A percentile compares a stretch with the other conserved stretches of the same genome.
Evolutionary conservation across 2,888 invertebrate genomes (phyloP).

Genomic region (Colostygia pectinataria): DNA sequence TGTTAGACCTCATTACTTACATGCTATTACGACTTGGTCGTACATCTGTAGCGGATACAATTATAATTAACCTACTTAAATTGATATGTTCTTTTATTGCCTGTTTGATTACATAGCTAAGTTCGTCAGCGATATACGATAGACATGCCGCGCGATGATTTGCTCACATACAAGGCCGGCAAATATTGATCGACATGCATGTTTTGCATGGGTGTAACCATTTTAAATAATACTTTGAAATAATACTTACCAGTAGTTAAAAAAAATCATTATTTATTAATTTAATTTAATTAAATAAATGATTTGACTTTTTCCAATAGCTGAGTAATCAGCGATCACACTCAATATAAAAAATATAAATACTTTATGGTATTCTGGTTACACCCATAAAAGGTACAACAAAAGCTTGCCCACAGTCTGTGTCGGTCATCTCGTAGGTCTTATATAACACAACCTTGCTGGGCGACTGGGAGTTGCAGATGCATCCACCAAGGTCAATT

Average conservation of each 20-base stretch:
- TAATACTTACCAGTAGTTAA: not conserved
- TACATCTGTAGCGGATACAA: constrained; percentile 52
- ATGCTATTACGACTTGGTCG: constrained; percentile 67
- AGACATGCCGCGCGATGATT: constrained; percentile 66
- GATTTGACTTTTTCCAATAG: no score
- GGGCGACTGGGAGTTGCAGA: constrained; percentile 69
- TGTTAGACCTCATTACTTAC: constrained; percentile 50
- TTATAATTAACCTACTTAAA: constrained; percentile 46
- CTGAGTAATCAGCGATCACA: no score
- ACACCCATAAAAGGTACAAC: constrained; percentile 35
- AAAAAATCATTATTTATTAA: not conserved
- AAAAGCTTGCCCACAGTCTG: constrained; percentile 44
- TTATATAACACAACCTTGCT: constrained; percentile 73
- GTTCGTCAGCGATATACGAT: constrained; percentile 45
- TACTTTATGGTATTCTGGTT: constrained; percentile 32
- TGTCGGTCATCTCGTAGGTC: constrained; percentile 42
- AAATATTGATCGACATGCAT: constrained; percentile 54
- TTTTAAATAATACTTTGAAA: not conserved
- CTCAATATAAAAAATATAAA: no score
- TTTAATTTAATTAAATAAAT: not conserved
- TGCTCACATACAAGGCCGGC: constrained; percentile 52
- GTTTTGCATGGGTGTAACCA: constrained; percentile 36
- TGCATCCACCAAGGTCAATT: constrained; percentile 79
- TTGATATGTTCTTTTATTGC: constrained; percentile 79
- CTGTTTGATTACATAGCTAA: constrained; percentile 43